These are phyloP conservation scores for Lithophane socia DNA, from an alignment of 2,888 invertebrate genomes.

Conservation along the genomic window DNA sequence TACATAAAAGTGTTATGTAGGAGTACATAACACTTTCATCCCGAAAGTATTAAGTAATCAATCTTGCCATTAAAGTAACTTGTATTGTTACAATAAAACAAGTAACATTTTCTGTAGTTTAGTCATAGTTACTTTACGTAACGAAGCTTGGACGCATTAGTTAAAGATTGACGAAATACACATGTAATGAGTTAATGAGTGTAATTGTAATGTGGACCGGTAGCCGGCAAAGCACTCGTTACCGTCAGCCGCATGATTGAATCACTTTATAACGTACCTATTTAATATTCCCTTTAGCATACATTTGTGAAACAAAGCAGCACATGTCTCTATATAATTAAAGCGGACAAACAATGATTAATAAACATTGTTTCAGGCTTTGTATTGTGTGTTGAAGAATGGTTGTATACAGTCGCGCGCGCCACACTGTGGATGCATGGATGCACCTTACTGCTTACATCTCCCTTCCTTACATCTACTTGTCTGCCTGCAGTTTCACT, in stretches of 20 bases:
- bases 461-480: slow-evolving; percentile 27
- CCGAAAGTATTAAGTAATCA: slow-evolving; percentile 39
- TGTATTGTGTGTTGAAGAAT: slow-evolving; percentile 53
- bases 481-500: slow-evolving; percentile 34
- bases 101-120: slow-evolving; percentile 54
- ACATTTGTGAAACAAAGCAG: slow-evolving; percentile 42
- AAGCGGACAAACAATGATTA: slow-evolving; percentile 39
- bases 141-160: slow-evolving; percentile 52
- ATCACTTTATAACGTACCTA: slow-evolving; percentile 34
- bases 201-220: slow-evolving; percentile 55
- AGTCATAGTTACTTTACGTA: slow-evolving; percentile 54
- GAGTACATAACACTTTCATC: slow-evolving; percentile 20
- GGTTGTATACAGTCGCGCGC: slow-evolving; percentile 13
- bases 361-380: slow-evolving; percentile 48
- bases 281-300: slow-evolving; percentile 29
- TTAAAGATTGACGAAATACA: slow-evolving; percentile 53
- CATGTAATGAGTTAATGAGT: slow-evolving; percentile 53
- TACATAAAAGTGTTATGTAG: background rate
- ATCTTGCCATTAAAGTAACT: slow-evolving; percentile 19
- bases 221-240: slow-evolving; percentile 22
- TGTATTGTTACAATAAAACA: slow-evolving; percentile 50
- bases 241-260: slow-evolving; percentile 35
- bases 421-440: background rate
- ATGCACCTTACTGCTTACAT: slow-evolving; percentile 10
- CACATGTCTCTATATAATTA: slow-evolving; percentile 32